Base-by-base conservation (phyloP, 2,888 invertebrate genomes). In the Heterodera filipjevi region DNA sequence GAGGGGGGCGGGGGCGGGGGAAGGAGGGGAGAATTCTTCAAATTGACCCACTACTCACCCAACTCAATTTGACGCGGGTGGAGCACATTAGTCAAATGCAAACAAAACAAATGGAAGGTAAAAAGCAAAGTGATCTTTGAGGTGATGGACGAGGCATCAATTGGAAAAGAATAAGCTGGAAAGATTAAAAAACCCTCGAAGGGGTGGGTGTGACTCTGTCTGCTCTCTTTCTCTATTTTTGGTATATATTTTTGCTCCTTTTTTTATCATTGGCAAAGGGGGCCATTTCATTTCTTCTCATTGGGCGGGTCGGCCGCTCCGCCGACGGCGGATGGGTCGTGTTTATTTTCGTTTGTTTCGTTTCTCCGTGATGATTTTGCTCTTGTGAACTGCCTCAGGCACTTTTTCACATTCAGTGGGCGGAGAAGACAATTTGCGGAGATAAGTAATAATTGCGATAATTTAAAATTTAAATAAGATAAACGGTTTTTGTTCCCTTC, bases 81-180 rank as follows among this genome's bases (percentile, higher is more conserved):
- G n/a, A 27, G 59, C 59, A 59, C 59, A 59, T n/a, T 27, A 59
- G 59, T 59, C 59, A 27, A 59, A 59, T n/a, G 59, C 59, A 59
- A 59, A 59, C 59, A 59, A 59, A n/a, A 12, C 5, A 59, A 59
- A 27, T 22, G 53, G 59, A 27, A 22, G 59, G 59, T n/a, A n/a
- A n/a, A n/a, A n/a, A 27, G 59, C n/a, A 5, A 27, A 59, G 59
- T 59, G 59, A 59, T 59, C 59, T 59, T 59, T 59, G 59, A 27
- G 59, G 3, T 53, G 53, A 53, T 53, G 19, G 22, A 59, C 16
- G 19, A 59, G n/a, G 46, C 46, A 49, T 49, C 2, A 49, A 16
- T 16, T 53, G 14, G 49, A 19, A 22, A 22, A 53, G 22, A 53
- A 39, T n/a, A 39, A 6, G 3, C 39, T 39, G 39, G 39, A 10